Conservation (phyloP, 1,140 invertebrate genomes). For the Bombus balteatus region DNA sequence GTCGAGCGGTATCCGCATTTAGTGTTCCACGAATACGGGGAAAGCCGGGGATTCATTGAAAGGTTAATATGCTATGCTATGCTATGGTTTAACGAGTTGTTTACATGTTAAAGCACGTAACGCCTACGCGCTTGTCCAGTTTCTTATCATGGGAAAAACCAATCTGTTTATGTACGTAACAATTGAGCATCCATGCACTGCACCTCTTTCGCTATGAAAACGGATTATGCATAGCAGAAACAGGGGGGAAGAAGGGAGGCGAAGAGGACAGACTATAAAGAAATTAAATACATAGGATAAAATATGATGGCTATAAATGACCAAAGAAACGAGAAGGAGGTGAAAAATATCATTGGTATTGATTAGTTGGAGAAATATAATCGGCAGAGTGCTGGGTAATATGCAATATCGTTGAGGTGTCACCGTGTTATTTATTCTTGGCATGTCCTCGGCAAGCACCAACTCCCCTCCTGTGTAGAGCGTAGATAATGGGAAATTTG, state of each 20-base stretch:
- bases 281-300: background rate
- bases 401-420: background rate
- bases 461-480: background rate
- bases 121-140: background rate
- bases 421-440: constrained; percentile 25
- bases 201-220: background rate
- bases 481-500: background rate
- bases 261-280: background rate
- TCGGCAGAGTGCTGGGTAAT: background rate
- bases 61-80: no score
- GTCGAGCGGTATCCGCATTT: no score
- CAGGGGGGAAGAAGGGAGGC: no score
- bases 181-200: background rate
- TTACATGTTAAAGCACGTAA: background rate
- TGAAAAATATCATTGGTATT: background rate
- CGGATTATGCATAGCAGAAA: background rate
- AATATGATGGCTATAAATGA: no score
- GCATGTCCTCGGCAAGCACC: constrained; percentile 19
- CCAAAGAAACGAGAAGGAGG: background rate
- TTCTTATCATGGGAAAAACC: background rate
- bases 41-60: no score
- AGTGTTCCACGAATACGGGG: no score
- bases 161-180: background rate
- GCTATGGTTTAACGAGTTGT: background rate
- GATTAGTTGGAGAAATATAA: background rate